Conservation (phyloP, 2,888 invertebrate genomes). For the Nomada fabriciana region DNA sequence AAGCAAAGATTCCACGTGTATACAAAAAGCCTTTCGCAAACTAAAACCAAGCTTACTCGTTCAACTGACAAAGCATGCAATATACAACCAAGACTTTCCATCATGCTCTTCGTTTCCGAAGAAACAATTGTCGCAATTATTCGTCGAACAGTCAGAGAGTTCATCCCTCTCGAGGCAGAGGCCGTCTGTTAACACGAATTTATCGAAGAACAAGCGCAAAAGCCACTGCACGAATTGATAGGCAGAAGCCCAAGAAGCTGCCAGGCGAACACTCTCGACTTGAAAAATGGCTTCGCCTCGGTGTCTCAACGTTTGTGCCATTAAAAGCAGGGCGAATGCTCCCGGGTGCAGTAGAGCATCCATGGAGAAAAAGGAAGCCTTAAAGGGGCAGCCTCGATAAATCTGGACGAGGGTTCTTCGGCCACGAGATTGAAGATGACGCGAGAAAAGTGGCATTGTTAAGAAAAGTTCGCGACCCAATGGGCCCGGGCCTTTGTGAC, state of each 20-base stretch:
- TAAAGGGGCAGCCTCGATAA: slow-evolving; percentile 65
- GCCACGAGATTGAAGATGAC: slow-evolving; percentile 53
- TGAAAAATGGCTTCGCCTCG: slow-evolving; percentile 63
- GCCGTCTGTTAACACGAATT: slow-evolving; percentile 24
- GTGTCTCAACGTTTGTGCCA: slow-evolving; percentile 72
- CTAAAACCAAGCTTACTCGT: background rate
- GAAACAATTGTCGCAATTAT: background rate
- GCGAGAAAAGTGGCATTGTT: slow-evolving; percentile 63
- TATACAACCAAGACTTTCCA: background rate
- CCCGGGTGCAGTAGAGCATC: slow-evolving; percentile 59
- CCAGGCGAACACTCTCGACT: slow-evolving; percentile 51
- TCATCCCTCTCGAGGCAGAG: slow-evolving; percentile 1
- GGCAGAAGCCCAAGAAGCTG: slow-evolving; percentile 54
- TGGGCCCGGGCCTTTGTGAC: slow-evolving; percentile 4
- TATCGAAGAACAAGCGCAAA: slow-evolving; percentile 23
- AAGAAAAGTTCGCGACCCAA: slow-evolving; percentile 16
- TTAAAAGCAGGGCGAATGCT: slow-evolving; percentile 67
- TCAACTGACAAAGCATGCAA: background rate
- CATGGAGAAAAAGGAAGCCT: slow-evolving; percentile 61
- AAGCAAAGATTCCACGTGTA: background rate
- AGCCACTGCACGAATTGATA: slow-evolving; percentile 32
- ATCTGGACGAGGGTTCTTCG: slow-evolving; percentile 63
- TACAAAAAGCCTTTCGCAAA: background rate
- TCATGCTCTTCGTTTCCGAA: background rate
- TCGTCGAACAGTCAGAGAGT: background rate